phyloP scores from a whole-genome alignment of 2,797 vertebrate genomes.

The Heteromormyrus szaboi region DNA sequence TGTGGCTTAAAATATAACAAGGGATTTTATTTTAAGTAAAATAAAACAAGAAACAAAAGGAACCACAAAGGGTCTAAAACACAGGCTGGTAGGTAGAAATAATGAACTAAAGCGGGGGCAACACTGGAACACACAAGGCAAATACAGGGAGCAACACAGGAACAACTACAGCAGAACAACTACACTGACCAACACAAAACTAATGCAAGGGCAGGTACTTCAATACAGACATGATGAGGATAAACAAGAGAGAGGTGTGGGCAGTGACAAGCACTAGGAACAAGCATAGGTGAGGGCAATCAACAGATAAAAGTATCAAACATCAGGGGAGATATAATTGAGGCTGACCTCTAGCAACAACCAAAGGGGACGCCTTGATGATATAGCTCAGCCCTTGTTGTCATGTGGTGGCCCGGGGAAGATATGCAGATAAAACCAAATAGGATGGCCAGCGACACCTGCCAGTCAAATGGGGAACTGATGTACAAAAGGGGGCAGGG shows the following conservation, averaged over 20 bases:
- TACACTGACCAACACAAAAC: neutral
- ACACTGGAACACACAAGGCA: neutral
- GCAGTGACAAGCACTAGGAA: neutral
- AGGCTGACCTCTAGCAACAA: neutral
- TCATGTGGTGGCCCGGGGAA: neutral
- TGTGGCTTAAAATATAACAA: neutral
- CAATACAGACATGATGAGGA: neutral
- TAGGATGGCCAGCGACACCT: neutral
- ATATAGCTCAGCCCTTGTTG: neutral
- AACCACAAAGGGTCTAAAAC: neutral
- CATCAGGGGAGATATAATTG: neutral
- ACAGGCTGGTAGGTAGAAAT: neutral
- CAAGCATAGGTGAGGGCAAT: neutral
- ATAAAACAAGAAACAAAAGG: neutral
- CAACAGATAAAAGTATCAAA: neutral
- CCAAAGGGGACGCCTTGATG: neutral
- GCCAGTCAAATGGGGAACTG: neutral
- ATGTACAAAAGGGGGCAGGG: neutral
- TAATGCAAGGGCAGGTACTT: neutral
- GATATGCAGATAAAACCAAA: neutral
- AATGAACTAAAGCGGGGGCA: neutral
- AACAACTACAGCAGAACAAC: neutral
- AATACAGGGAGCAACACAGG: neutral
- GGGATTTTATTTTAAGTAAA: neutral
- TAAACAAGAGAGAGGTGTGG: neutral